phyloP scores from a whole-genome alignment of 2,113 vertebrate genomes.

The Aspiorhynchus laticeps region DNA sequence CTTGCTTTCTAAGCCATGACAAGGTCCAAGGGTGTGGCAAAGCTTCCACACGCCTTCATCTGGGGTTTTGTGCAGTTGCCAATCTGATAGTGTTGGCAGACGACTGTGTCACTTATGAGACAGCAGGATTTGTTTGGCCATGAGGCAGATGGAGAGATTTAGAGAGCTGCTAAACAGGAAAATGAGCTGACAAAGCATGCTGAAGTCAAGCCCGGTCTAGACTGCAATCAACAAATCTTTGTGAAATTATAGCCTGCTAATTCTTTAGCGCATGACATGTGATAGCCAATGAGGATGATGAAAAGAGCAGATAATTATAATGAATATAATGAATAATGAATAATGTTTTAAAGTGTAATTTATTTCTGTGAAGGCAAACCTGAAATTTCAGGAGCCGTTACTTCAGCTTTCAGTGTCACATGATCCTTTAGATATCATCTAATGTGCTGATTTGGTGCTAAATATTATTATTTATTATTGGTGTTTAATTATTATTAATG shows the following conservation, averaged over 20 bases:
- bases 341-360: background rate
- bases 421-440: no score
- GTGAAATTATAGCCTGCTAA: conserved; percentile 38
- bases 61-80: conserved; percentile 35
- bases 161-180: background rate
- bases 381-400: background rate
- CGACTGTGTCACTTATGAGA: conserved; percentile 31
- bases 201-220: conserved; percentile 28
- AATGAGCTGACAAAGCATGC: conserved; percentile 34
- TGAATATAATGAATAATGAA: background rate
- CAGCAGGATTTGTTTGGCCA: conserved; percentile 36
- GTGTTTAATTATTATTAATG: no score
- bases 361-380: background rate
- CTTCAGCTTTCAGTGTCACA: background rate
- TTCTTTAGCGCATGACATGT: conserved; percentile 5
- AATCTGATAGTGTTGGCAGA: conserved; percentile 31
- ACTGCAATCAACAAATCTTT: conserved; percentile 33
- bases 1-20: conserved; percentile 34
- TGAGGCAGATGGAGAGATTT: conserved; percentile 25
- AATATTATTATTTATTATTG: no score
- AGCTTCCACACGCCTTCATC: conserved; percentile 41
- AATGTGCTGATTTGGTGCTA: no score
- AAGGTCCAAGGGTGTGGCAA: conserved; percentile 45
- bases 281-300: conserved; percentile 8
- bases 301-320: conserved; percentile 10